Base-by-base conservation (phyloP, 2,113 vertebrate species). In the Gila orcuttii region DNA sequence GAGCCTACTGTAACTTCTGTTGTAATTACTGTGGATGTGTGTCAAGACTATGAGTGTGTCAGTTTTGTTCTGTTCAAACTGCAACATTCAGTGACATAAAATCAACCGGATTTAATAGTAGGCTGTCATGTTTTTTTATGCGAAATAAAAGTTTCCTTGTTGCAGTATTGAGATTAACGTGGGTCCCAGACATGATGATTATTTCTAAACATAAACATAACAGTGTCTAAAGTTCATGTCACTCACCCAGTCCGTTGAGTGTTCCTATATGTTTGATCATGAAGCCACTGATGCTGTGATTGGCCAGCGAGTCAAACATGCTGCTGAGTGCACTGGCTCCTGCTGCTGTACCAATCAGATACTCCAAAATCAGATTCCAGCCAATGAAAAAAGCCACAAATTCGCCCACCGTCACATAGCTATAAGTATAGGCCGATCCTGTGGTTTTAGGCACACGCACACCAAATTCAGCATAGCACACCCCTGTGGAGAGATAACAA, bases 301-400 rank as follows among this genome's bases (percentile, higher is more conserved):
- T 98, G 90, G 98, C 97, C 93, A 99, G 93, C 0, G 98, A 99
- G 91, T 99, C 97, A 0, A 99, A 99, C 97, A 99, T 98, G 94
- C 96, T 98, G 96, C 98, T 99, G 84, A 99, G 96, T 8, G 98
- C 98, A 0, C 97, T 98, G 77, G 98, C 98, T 0, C 98, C 98
- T 0, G 98, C 98, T 0, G 98, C 98, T 0, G 98, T 99, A 90
- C 98, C 98, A 0, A 99, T 99, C 93, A 99, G 95, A 89, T 99
- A 99, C 92, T 99, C 98, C 93, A 99, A 94, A 88, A 99, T 99
- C 84, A 99, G 93, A 91, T 99, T 99, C 98, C 98, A 99, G 90
- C 98, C 98, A 0, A 99, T 99, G 95, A 99, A 99, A 86, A 99
- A 99, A 0, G 98, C 98, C 93, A 99, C 98, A 0, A 97, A 99